Evolutionary conservation across 37 sponge, comb jelly and placozoan genomes (phyloP).

Genomic region (Spongilla lacustris): DNA sequence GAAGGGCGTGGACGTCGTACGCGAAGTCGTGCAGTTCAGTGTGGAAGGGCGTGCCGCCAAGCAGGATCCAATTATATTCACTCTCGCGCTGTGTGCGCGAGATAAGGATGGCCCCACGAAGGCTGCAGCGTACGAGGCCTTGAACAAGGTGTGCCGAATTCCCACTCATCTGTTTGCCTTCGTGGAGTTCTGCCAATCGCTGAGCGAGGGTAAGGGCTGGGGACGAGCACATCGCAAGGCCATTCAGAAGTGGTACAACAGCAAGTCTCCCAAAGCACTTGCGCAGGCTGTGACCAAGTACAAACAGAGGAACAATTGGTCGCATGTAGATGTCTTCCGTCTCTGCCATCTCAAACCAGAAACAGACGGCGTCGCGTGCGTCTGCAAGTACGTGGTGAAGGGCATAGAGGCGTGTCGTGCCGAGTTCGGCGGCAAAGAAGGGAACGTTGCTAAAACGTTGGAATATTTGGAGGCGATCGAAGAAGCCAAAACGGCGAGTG

Average conservation of each 20-base stretch:
- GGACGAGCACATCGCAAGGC: conserved; percentile 75
- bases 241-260: conserved; percentile 60
- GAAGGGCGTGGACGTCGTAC: conserved; percentile 61
- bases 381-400: conserved; percentile 67
- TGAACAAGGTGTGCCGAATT: conserved; percentile 66
- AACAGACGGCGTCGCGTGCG: conserved; percentile 37
- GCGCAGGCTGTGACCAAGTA: conserved; percentile 84
- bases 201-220: conserved; percentile 77
- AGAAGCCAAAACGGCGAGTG: conserved; percentile 54
- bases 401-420: conserved; percentile 48
- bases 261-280: conserved; percentile 44
- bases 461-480: conserved; percentile 65
- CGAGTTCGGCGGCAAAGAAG: conserved; percentile 26
- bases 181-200: conserved; percentile 58
- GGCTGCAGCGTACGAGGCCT: conserved; percentile 70
- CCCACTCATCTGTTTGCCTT: conserved; percentile 78
- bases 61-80: conserved; percentile 75
- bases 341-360: conserved; percentile 61
- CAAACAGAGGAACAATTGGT: conserved; percentile 73
- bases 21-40: conserved; percentile 64
- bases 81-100: conserved; percentile 77
- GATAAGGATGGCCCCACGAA: conserved; percentile 51
- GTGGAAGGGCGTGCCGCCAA: conserved; percentile 72
- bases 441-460: conserved; percentile 10
- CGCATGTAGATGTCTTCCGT: conserved; percentile 70